Base-by-base conservation (phyloP, 2,797 vertebrate genomes). In the Premnoplex brunnescens region DNA sequence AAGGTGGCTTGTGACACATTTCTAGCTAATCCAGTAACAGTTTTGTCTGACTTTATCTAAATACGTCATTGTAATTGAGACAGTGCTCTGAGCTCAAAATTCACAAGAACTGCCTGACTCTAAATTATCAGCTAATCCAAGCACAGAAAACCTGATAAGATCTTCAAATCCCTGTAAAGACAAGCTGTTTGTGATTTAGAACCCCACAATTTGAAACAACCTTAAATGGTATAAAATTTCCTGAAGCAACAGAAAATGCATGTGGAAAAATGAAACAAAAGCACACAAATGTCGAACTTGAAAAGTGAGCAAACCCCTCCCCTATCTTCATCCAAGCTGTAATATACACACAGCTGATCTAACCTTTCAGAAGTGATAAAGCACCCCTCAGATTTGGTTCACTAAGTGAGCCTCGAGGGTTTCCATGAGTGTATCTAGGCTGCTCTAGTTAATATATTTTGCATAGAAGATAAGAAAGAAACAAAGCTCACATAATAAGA, bases 291-390 rank as follows among this genome's bases (percentile, higher is more conserved):
- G 73, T 55, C 80, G 90, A 89, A 62, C 71, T 23, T 78, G 72
- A 92, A 89, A 97, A 69, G 62, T 43, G 92, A 96, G 88, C 26
- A 86, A 74, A 34, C 19, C 60, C 63, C 44, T 77, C 49, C 69
- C 81, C 32, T 30, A 58, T 63, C 91, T 87, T 72, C 22, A 78
- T 32, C 66, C 41, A 69, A 72, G 67, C 27, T 30, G 22, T 39
- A 76, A 79, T 23, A 51, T 87, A 94, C 86, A 88, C 44, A 76
- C 75, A 91, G 75, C 51, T 89, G 92, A 96, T 88, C 48, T 62
- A 89, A 91, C 89, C 89, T 82, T 96, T 95, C 89, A 75, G 49
- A 91, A 91, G 37, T 67, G 86, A 93, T 92, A 94, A 96, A 91
- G 79, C 23, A 66, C 19, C 51, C 64, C 73, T 69, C 88, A 87